phyloP scores from a whole-genome alignment of 2,113 vertebrate species.

The Pachypanchax playfairii region DNA sequence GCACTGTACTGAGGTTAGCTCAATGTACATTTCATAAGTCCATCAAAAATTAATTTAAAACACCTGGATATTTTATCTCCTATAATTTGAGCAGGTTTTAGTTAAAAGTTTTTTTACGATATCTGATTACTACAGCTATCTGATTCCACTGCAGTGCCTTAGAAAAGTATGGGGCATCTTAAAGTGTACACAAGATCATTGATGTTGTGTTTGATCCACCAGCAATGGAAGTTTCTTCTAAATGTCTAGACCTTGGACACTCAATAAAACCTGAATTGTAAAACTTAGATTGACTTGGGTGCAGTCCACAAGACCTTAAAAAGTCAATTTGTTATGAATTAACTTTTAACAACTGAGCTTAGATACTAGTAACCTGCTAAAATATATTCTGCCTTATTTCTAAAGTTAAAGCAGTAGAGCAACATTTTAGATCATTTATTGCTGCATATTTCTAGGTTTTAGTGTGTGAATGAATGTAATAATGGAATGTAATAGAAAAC shows the following conservation, averaged over 20 bases:
- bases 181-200: background rate
- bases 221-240: conserved; percentile 1
- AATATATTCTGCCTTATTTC: conserved; percentile 17
- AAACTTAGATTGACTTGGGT: background rate
- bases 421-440: background rate
- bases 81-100: no score
- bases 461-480: background rate
- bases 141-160: background rate
- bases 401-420: background rate
- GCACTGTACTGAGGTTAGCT: no score
- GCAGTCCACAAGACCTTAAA: conserved; percentile 18
- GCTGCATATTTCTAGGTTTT: background rate
- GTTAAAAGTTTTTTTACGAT: no score
- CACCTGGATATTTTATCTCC: no score
- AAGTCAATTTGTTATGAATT: conserved; percentile 1
- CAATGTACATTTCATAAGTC: no score
- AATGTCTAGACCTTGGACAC: conserved; percentile 18
- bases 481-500: background rate
- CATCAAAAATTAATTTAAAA: no score
- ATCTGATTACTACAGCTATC: background rate
- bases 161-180: background rate
- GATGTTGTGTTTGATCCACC: conserved; percentile 3
- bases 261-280: conserved; percentile 20
- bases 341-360: conserved; percentile 1
- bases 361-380: background rate